A percentile compares a stretch with the other conserved stretches of the same genome.
Evolutionary conservation across 2,888 invertebrate genomes (phyloP).

Genomic region (Pseudococcus longispinus): DNA sequence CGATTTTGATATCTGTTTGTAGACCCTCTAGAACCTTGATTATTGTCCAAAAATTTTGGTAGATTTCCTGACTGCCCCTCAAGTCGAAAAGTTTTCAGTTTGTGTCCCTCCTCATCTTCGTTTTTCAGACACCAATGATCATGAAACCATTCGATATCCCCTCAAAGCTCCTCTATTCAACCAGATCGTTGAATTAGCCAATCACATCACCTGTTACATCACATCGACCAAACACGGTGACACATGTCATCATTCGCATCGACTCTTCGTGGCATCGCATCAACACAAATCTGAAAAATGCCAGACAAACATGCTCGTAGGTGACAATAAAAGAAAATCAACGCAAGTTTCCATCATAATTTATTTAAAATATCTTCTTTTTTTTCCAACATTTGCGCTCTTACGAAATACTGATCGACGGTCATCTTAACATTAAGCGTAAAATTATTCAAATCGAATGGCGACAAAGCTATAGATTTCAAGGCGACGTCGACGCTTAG

Average conservation of each 20-base stretch:
- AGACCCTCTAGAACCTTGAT: not conserved
- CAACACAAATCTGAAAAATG: not conserved
- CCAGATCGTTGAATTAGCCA: not conserved
- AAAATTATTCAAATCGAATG: constrained; percentile 38
- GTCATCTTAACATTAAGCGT: constrained; percentile 13
- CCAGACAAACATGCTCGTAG: no score
- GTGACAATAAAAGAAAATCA: not conserved
- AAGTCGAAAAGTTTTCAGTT: not conserved
- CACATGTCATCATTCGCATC: not conserved
- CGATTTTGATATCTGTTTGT: not conserved
- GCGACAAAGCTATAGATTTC: constrained; percentile 25
- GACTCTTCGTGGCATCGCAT: not conserved
- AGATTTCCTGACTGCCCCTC: not conserved
- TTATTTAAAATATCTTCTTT: not conserved
- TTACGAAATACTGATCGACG: constrained; percentile 10
- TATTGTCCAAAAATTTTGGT: not conserved
- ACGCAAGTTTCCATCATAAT: constrained; percentile 12
- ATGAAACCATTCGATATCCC: not conserved
- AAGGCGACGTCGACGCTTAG: not conserved
- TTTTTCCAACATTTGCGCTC: not conserved
- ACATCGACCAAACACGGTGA: not conserved
- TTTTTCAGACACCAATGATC: not conserved
- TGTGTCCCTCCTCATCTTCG: not conserved
- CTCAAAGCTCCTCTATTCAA: not conserved
- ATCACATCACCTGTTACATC: not conserved